phyloP scores from a whole-genome alignment of 2,888 invertebrate genomes.

The Tupiocoris notatus region DNA sequence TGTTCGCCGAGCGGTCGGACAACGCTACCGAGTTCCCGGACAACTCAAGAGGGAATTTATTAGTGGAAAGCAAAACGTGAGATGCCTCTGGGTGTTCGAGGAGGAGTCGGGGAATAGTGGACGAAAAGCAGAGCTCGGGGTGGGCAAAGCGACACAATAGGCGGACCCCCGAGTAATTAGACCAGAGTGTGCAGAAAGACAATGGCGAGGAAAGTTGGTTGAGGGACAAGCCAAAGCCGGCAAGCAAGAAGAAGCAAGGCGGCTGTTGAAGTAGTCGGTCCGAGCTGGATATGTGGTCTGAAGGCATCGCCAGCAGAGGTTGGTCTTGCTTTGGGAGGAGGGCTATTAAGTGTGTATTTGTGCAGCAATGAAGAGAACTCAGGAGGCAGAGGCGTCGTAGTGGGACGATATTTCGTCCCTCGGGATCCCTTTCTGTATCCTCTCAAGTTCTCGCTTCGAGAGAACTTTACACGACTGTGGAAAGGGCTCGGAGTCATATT shows the following conservation, averaged over 20 bases:
- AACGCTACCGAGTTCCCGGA: not conserved
- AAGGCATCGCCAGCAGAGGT: not conserved
- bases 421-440: not conserved
- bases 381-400: not conserved
- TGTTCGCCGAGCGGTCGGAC: not conserved
- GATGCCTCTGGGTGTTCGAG: not conserved
- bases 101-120: not conserved
- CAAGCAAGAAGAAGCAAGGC: not conserved
- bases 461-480: not conserved
- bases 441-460: not conserved
- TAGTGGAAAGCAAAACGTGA: conserved; percentile 1
- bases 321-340: not conserved
- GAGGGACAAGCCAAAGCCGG: conserved; percentile 20
- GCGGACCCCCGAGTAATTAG: conserved; percentile 21
- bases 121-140: not conserved
- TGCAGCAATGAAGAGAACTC: conserved; percentile 17
- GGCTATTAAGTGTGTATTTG: conserved; percentile 30
- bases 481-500: not conserved
- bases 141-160: not conserved
- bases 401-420: not conserved
- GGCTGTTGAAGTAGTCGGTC: not conserved
- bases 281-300: not conserved
- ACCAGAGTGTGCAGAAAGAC: conserved; percentile 8
- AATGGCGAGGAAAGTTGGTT: conserved; percentile 34
- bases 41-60: conserved; percentile 13